A percentile compares a stretch with the other conserved stretches of the same genome.
Conservation (phyloP, 2,797 vertebrate genomes). For the Eremophila alpestris region DNA sequence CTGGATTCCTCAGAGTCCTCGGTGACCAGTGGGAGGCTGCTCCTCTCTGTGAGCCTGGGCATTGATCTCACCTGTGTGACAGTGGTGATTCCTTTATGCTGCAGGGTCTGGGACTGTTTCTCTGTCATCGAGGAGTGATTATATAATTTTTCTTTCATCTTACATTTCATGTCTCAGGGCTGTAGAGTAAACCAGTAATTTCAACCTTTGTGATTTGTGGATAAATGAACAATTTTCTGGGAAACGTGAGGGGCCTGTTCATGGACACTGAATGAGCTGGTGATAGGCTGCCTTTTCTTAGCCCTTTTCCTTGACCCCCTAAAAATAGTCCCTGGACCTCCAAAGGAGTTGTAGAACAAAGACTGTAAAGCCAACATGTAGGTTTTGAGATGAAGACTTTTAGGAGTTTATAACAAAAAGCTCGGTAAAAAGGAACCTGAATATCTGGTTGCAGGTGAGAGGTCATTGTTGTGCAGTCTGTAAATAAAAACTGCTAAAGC, state of each 20-base stretch:
- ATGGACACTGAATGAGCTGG: background rate
- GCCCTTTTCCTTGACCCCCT: background rate
- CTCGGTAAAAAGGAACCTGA: fast-evolving
- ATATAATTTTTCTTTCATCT: background rate
- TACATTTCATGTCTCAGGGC: background rate
- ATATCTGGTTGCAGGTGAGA: background rate
- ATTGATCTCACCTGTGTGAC: background rate
- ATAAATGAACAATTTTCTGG: background rate
- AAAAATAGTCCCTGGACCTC: background rate
- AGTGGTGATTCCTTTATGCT: background rate
- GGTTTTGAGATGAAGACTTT: background rate
- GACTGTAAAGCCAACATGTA: background rate
- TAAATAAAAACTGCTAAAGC: background rate
- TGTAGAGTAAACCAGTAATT: background rate
- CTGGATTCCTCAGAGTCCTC: background rate
- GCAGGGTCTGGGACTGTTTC: background rate
- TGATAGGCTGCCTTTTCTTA: background rate
- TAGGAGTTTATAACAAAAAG: background rate
- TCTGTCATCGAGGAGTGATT: background rate
- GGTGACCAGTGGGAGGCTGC: background rate
- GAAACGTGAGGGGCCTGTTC: background rate
- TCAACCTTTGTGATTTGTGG: background rate
- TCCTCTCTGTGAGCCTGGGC: fast-evolving
- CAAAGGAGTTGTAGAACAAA: background rate
- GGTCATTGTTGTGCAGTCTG: background rate